Evolutionary conservation across 2,113 vertebrate genomes (phyloP).

Genomic region (Anser cygnoides): DNA sequence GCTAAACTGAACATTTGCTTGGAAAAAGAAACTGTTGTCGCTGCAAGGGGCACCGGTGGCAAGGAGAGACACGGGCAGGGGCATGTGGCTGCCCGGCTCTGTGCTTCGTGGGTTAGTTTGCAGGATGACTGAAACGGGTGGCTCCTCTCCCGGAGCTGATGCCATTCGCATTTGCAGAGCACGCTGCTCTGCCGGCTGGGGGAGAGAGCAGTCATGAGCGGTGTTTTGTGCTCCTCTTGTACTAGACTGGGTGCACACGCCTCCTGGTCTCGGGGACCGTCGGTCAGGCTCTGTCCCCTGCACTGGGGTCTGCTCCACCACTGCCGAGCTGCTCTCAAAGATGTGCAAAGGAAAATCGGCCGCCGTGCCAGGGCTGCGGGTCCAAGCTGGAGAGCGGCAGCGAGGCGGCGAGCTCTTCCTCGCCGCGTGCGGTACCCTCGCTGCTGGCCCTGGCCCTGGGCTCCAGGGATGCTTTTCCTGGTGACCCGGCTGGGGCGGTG

Average conservation of each 20-base stretch:
- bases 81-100: fast-evolving
- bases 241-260: too few relatives aligned
- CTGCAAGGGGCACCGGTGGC: background rate
- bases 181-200: fast-evolving
- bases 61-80: background rate
- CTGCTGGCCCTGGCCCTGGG: background rate
- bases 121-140: background rate
- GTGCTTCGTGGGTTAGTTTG: fast-evolving
- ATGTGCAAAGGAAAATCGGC: background rate
- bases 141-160: background rate
- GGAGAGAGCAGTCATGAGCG: fast-evolving
- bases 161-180: fast-evolving
- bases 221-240: background rate
- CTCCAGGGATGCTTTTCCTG: background rate
- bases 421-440: too few relatives aligned
- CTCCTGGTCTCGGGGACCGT: too few relatives aligned
- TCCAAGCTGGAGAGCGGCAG: background rate
- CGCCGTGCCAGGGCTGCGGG: background rate
- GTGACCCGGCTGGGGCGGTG: background rate
- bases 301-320: background rate
- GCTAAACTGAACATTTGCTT: too few relatives aligned
- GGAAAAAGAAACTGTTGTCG: too few relatives aligned
- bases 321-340: background rate
- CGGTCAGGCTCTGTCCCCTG: background rate
- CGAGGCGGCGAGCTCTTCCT: too few relatives aligned